Conservation (phyloP, 2,797 vertebrate species). For the Garrulus glandarius region DNA sequence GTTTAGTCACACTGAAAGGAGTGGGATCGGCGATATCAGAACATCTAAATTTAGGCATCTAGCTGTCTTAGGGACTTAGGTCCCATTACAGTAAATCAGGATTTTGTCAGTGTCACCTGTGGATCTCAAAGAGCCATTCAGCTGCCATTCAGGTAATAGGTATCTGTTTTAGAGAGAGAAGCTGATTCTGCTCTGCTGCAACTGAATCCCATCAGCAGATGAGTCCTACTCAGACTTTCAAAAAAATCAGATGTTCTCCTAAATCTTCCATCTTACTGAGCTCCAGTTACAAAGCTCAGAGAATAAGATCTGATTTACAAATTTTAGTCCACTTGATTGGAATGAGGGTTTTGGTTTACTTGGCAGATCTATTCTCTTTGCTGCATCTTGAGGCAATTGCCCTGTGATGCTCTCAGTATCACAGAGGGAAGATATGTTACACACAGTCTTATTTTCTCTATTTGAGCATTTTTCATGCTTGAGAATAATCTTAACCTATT, state of each 20-base stretch:
- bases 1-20: fast-evolving
- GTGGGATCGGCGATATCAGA: neutral
- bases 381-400: neutral
- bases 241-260: neutral
- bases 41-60: neutral
- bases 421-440: neutral
- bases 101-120: neutral
- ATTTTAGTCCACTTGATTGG: neutral
- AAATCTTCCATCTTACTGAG: neutral
- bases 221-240: neutral
- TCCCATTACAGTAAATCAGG: neutral
- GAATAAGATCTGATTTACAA: neutral
- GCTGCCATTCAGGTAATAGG: neutral
- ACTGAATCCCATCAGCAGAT: neutral
- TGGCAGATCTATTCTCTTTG: neutral
- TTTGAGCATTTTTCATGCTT: neutral
- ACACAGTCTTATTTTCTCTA: neutral
- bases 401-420: neutral
- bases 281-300: neutral
- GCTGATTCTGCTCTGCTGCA: neutral
- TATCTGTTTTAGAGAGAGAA: neutral
- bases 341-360: neutral
- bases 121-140: neutral
- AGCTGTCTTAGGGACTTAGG: neutral
- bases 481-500: neutral